A percentile compares a stretch with the other conserved stretches of the same genome.
Evolutionary conservation across 2,797 vertebrate species (phyloP).

Genomic region (Hyperoplus lanceolatus): DNA sequence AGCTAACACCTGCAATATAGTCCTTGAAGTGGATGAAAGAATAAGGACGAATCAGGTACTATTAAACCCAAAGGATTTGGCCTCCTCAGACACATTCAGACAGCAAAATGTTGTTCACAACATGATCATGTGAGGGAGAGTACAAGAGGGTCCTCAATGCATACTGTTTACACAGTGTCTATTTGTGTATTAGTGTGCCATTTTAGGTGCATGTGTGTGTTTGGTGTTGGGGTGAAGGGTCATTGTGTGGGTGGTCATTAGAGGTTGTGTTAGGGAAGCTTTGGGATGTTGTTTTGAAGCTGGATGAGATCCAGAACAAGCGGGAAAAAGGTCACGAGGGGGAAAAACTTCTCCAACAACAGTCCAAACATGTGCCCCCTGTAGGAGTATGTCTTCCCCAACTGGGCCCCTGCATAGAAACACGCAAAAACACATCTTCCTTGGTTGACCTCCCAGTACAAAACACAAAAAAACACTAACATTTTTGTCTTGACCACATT

Average conservation of each 20-base stretch:
- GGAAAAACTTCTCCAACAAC: slow-evolving; percentile 51
- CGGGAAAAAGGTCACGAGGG: slow-evolving; percentile 27
- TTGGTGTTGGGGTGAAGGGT: slow-evolving; percentile 60
- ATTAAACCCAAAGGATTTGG: background rate
- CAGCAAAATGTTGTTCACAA: slow-evolving; percentile 56
- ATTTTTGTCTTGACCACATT: slow-evolving; percentile 22
- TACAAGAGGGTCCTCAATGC: slow-evolving; percentile 44
- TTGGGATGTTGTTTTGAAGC: slow-evolving; percentile 82
- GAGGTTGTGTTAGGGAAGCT: slow-evolving; percentile 56
- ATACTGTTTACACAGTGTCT: slow-evolving; percentile 57
- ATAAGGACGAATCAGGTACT: background rate
- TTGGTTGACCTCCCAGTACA: slow-evolving; percentile 53
- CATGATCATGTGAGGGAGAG: slow-evolving; percentile 46
- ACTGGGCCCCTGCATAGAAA: slow-evolving; percentile 53
- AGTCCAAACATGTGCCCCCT: slow-evolving; percentile 50
- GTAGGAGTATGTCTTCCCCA: slow-evolving; percentile 39
- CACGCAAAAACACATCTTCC: slow-evolving; percentile 44
- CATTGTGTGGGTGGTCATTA: slow-evolving; percentile 70
- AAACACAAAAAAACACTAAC: slow-evolving; percentile 34
- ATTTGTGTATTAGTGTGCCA: slow-evolving; percentile 44
- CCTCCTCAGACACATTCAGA: slow-evolving; percentile 5
- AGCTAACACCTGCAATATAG: background rate
- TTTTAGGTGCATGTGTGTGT: slow-evolving; percentile 33
- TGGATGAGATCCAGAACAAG: slow-evolving; percentile 47
- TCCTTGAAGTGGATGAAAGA: background rate